Evolutionary conservation across 2,113 vertebrate species (phyloP).

Genomic region (Hepsetus odoe): DNA sequence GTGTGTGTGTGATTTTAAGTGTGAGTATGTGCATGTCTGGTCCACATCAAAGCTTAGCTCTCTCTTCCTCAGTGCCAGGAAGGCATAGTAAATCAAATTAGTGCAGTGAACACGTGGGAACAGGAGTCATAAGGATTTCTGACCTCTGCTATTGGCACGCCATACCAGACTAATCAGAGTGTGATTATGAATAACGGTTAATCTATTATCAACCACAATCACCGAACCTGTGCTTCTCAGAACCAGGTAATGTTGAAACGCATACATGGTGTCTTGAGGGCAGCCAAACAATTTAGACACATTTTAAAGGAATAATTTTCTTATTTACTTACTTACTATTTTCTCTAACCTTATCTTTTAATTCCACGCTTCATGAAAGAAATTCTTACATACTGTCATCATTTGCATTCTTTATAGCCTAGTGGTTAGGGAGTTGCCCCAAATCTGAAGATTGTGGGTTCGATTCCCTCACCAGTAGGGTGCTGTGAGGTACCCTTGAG

Average conservation of each 20-base stretch:
- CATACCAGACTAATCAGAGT: neutral
- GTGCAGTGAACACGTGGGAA: neutral
- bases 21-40: slow-evolving; percentile 28
- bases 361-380: too few relatives aligned
- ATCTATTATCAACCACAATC: neutral
- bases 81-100: slow-evolving; percentile 15
- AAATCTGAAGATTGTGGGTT: too few relatives aligned
- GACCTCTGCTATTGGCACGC: neutral
- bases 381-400: too few relatives aligned
- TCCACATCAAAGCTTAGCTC: slow-evolving; percentile 56
- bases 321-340: too few relatives aligned
- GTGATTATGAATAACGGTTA: neutral
- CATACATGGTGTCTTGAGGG: too few relatives aligned
- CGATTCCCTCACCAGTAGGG: too few relatives aligned
- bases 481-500: too few relatives aligned
- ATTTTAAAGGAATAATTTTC: too few relatives aligned
- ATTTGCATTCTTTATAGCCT: too few relatives aligned
- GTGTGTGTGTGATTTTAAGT: slow-evolving; percentile 17
- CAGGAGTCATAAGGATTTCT: neutral
- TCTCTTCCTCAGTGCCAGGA: neutral
- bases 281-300: too few relatives aligned
- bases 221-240: neutral
- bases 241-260: neutral
- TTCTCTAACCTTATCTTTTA: too few relatives aligned
- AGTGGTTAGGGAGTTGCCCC: too few relatives aligned